phyloP scores from a whole-genome alignment of 2,113 vertebrate genomes.

The Ophthalmolycus amberensis region DNA sequence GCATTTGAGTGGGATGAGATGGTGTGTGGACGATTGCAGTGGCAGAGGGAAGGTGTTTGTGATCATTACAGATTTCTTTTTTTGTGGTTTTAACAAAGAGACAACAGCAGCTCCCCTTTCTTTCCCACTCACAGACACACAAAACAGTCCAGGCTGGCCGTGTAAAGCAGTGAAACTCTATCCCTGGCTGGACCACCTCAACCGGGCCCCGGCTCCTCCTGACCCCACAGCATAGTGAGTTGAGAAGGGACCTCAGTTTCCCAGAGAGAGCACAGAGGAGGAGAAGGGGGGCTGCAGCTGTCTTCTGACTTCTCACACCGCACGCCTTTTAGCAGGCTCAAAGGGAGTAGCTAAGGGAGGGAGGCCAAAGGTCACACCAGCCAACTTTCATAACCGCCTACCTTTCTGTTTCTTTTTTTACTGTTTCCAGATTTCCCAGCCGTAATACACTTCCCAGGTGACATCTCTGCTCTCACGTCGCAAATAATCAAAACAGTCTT shows the following conservation, averaged over 20 bases:
- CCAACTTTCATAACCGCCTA: constrained; percentile 67
- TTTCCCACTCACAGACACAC: constrained; percentile 24
- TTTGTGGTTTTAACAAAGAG: constrained; percentile 35
- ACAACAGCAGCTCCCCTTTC: constrained; percentile 21
- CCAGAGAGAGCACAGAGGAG: constrained; percentile 58
- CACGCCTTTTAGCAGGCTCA: constrained; percentile 78
- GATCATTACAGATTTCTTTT: constrained; percentile 10
- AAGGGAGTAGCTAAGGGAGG: constrained; percentile 69
- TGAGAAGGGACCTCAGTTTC: constrained; percentile 70
- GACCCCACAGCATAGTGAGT: constrained; percentile 68
- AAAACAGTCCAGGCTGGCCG: constrained; percentile 55
- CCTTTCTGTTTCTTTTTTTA: constrained; percentile 66
- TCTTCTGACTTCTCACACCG: constrained; percentile 75
- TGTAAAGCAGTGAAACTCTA: constrained; percentile 79
- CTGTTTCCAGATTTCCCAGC: constrained; percentile 81
- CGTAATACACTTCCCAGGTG: constrained; percentile 75
- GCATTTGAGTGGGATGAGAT: not conserved
- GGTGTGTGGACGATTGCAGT: not conserved
- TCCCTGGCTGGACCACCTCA: constrained; percentile 68
- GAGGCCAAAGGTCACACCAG: constrained; percentile 75
- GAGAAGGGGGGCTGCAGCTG: constrained; percentile 70
- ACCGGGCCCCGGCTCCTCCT: constrained; percentile 72
- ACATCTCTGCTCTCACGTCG: constrained; percentile 61
- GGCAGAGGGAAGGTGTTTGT: not conserved
- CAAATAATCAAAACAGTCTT: constrained; percentile 75